Conservation (phyloP, 2,113 vertebrate genomes). For the Papio anubis region DNA sequence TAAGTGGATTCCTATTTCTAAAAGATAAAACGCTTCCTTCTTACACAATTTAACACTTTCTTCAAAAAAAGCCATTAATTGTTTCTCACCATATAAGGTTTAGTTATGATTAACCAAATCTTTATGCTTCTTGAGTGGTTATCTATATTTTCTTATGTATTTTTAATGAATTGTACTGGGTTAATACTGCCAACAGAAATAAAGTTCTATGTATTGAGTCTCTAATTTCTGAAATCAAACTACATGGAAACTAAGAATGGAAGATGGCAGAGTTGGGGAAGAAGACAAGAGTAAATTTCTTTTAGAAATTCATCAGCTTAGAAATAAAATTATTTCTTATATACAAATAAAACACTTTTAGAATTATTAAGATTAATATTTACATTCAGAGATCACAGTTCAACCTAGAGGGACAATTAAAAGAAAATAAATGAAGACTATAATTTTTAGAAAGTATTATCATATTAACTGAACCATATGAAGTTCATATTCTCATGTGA, state of each 20-base stretch:
- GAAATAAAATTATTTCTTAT: not conserved
- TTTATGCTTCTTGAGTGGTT: not conserved
- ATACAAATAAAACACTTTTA: not conserved
- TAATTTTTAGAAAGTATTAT: slow-evolving; percentile 29
- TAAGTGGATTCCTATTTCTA: not conserved
- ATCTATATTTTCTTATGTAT: not conserved
- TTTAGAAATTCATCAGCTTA: not conserved
- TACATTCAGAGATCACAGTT: slow-evolving; percentile 50
- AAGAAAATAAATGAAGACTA: slow-evolving; percentile 31
- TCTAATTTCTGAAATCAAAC: not conserved
- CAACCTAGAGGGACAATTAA: slow-evolving; percentile 25
- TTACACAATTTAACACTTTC: not conserved
- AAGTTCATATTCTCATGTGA: not conserved
- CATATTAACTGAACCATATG: too few relatives aligned
- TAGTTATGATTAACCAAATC: not conserved
- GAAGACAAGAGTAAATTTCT: not conserved
- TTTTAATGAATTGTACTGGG: not conserved
- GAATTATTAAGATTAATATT: slow-evolving; percentile 51
- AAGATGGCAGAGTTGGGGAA: not conserved
- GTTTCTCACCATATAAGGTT: not conserved
- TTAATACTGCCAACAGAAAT: not conserved
- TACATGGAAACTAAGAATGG: not conserved
- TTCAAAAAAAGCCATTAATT: not conserved
- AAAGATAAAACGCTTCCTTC: not conserved
- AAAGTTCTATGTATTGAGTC: not conserved